Evolutionary conservation across 2,888 invertebrate genomes (phyloP).

Genomic region (Synanthedon vespiformis): DNA sequence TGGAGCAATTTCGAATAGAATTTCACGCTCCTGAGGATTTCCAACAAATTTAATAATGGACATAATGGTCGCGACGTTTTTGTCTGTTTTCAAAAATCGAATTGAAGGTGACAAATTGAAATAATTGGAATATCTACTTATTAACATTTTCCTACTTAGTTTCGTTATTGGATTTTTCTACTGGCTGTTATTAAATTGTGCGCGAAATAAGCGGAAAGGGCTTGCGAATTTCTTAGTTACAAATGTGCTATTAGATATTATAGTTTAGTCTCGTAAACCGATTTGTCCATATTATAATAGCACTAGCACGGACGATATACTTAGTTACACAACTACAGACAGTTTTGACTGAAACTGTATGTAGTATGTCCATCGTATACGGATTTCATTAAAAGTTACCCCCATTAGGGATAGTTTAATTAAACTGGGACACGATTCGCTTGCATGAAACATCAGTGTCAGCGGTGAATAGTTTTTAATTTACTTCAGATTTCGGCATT

Average conservation of each 20-base stretch:
- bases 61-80: too few relatives aligned
- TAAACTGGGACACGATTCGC: slow-evolving; percentile 6
- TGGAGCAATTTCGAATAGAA: too few relatives aligned
- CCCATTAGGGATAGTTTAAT: slow-evolving; percentile 20
- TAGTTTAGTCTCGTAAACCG: neutral
- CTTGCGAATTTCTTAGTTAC: too few relatives aligned
- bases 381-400: slow-evolving; percentile 24
- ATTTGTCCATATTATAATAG: neutral
- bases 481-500: neutral
- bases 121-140: too few relatives aligned
- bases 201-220: too few relatives aligned
- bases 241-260: neutral
- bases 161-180: too few relatives aligned
- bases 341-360: neutral
- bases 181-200: too few relatives aligned
- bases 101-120: too few relatives aligned
- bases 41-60: too few relatives aligned
- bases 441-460: slow-evolving; percentile 3
- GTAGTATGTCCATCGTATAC: neutral
- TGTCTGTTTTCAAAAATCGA: too few relatives aligned
- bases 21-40: too few relatives aligned
- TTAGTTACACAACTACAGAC: neutral
- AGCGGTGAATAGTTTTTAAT: neutral
- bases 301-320: neutral
- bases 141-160: too few relatives aligned